A percentile compares a stretch with the other conserved stretches of the same genome.
Evolutionary conservation across 2,888 invertebrate genomes (phyloP).

Genomic region (Spodoptera littoralis): DNA sequence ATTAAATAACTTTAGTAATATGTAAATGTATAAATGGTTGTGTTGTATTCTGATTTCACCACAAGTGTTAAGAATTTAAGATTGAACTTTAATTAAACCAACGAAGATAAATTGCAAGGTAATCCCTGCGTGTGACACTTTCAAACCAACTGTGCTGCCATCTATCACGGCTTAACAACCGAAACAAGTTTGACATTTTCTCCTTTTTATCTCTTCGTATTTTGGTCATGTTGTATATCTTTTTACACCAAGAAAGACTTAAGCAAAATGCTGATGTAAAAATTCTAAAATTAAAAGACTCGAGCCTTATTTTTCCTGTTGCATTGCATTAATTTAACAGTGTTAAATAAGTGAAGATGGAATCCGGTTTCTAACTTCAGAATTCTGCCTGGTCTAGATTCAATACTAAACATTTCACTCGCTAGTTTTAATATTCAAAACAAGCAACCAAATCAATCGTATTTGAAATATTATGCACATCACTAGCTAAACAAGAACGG

Average conservation of each 20-base stretch:
- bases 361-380: too few species aligned
- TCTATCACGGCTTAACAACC: conserved; percentile 36
- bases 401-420: neutral
- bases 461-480: conserved; percentile 10
- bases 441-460: conserved; percentile 9
- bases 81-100: conserved; percentile 30
- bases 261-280: too few species aligned
- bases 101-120: conserved; percentile 34
- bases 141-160: conserved; percentile 27
- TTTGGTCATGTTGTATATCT: conserved; percentile 7
- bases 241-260: neutral
- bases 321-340: neutral
- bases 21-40: neutral
- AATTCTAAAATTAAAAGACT: too few species aligned
- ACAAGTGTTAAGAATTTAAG: conserved; percentile 6
- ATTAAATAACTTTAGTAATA: too few species aligned
- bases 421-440: neutral
- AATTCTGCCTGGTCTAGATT: neutral
- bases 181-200: conserved; percentile 31
- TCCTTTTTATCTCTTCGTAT: conserved; percentile 10
- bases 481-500: conserved; percentile 10
- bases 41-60: conserved; percentile 1
- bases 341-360: too few species aligned
- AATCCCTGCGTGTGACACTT: conserved; percentile 28
- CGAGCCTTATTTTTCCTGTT: neutral